A percentile compares a stretch with the other conserved stretches of the same genome.
phyloP scores from a whole-genome alignment of 2,113 vertebrate genomes.

The Centropus bengalensis region DNA sequence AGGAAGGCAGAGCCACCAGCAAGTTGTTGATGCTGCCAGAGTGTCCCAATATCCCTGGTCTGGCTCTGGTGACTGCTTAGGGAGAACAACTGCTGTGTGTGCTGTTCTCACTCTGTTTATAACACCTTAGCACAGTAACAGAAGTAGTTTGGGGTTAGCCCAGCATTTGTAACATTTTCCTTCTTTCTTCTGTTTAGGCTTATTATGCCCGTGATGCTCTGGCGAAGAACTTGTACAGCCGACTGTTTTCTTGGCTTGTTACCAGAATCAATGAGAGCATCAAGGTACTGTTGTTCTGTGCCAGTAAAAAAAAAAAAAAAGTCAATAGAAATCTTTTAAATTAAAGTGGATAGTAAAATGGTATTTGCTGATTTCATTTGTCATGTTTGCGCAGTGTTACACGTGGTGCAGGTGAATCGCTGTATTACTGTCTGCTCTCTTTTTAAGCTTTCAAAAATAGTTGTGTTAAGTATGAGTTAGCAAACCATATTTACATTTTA shows the following conservation, averaged over 20 bases:
- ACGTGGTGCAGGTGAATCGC: not conserved
- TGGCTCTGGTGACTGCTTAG: not conserved
- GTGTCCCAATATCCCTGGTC: not conserved
- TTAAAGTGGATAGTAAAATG: not conserved
- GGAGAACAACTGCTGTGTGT: not conserved
- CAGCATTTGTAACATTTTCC: not conserved
- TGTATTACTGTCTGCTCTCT: not conserved
- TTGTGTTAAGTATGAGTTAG: not conserved
- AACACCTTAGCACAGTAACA: not conserved
- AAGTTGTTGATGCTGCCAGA: rapidly evolving
- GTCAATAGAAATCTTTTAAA: not conserved
- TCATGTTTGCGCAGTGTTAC: not conserved
- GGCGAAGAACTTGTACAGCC: conserved; percentile 97
- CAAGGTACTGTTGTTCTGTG: conserved; percentile 80
- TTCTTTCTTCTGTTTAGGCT: conserved; percentile 79
- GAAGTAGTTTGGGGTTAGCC: not conserved
- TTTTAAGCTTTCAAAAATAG: not conserved
- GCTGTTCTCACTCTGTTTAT: not conserved
- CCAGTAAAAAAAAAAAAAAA: not conserved
- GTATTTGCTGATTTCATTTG: not conserved
- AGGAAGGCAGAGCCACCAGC: not conserved
- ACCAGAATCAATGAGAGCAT: conserved; percentile 98
- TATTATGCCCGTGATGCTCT: conserved; percentile 97
- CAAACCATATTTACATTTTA: not conserved
- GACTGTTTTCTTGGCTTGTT: conserved; percentile 95